A percentile compares a stretch with the other conserved stretches of the same genome.
Evolutionary conservation across 2,888 invertebrate genomes (phyloP).

Genomic region (Petrophora chlorosata): DNA sequence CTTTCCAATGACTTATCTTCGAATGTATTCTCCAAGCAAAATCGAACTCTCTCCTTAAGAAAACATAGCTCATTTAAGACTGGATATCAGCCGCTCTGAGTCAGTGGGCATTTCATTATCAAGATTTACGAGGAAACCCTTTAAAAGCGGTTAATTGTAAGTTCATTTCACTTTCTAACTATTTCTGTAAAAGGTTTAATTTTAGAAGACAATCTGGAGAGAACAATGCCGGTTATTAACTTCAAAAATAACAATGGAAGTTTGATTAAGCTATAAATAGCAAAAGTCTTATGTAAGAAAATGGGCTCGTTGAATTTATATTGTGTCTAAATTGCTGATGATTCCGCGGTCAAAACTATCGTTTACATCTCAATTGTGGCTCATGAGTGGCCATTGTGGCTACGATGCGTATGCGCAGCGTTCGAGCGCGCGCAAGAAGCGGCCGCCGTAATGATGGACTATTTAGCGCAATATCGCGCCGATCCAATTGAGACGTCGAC

Average conservation of each 20-base stretch:
- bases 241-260: conserved; percentile 4
- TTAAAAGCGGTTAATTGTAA: conserved; percentile 73
- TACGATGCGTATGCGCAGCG: conserved; percentile 47
- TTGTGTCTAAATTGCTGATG: conserved; percentile 25
- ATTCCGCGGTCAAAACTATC: conserved; percentile 41
- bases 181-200: conserved; percentile 50
- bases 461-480: conserved; percentile 61
- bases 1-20: conserved; percentile 79
- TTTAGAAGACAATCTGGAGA: conserved; percentile 21
- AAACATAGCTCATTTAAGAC: conserved; percentile 43
- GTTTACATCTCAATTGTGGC: conserved; percentile 56
- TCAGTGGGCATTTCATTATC: conserved; percentile 70
- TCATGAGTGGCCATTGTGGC: conserved; percentile 58
- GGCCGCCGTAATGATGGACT: conserved; percentile 63
- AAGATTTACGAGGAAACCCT: conserved; percentile 77
- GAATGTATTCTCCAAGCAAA: conserved; percentile 43
- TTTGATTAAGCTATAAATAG: conserved; percentile 3
- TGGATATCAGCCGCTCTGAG: conserved; percentile 36
- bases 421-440: conserved; percentile 40
- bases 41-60: conserved; percentile 47
- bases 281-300: conserved; percentile 1
- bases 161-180: conserved; percentile 67
- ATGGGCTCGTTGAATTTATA: conserved; percentile 18
- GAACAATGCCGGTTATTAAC: conserved; percentile 9
- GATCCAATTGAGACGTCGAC: conserved; percentile 63